These are phyloP conservation scores for Euzophera pinguis DNA, from an alignment of 2,888 invertebrate species.

Conservation along the genomic window DNA sequence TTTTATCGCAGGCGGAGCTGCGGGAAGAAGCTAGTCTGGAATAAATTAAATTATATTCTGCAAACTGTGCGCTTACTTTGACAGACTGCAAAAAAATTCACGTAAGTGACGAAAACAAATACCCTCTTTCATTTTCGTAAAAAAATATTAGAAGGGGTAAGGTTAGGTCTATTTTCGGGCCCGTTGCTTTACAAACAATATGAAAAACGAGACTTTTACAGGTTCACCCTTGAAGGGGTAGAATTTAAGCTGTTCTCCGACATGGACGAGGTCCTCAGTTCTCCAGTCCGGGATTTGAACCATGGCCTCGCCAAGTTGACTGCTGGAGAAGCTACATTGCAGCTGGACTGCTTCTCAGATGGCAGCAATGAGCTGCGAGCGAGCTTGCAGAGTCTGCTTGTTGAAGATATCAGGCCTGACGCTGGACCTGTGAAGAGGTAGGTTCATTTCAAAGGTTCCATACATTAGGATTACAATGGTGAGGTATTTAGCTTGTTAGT, in stretches of 20 bases:
- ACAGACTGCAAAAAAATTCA: too few species aligned
- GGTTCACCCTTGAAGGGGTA: slow-evolving; percentile 85
- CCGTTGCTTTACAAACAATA: too few species aligned
- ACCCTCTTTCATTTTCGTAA: too few species aligned
- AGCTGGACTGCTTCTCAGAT: slow-evolving; percentile 84
- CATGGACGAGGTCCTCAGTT: slow-evolving; percentile 86
- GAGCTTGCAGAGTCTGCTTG: slow-evolving; percentile 83
- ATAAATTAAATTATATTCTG: too few species aligned
- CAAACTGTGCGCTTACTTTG: too few species aligned
- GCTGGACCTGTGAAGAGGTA: slow-evolving; percentile 81
- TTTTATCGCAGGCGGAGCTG: too few species aligned
- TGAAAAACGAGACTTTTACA: slow-evolving; percentile 27
- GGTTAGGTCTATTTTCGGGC: too few species aligned
- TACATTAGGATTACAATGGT: too few species aligned
- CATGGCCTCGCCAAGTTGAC: slow-evolving; percentile 85
- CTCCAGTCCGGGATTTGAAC: slow-evolving; percentile 85
- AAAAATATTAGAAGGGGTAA: too few species aligned
- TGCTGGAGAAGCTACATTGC: slow-evolving; percentile 83
- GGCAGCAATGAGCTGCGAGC: slow-evolving; percentile 84
- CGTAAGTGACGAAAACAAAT: too few species aligned
- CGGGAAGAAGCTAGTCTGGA: too few species aligned
- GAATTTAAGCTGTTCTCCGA: slow-evolving; percentile 85
- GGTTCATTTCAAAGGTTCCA: slow-evolving; percentile 15
- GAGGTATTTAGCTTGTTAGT: too few species aligned
- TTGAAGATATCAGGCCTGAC: slow-evolving; percentile 87